A percentile compares a stretch with the other conserved stretches of the same genome.
phyloP scores from a whole-genome alignment of 2,113 vertebrate species.

The Pycnonotus jocosus region DNA sequence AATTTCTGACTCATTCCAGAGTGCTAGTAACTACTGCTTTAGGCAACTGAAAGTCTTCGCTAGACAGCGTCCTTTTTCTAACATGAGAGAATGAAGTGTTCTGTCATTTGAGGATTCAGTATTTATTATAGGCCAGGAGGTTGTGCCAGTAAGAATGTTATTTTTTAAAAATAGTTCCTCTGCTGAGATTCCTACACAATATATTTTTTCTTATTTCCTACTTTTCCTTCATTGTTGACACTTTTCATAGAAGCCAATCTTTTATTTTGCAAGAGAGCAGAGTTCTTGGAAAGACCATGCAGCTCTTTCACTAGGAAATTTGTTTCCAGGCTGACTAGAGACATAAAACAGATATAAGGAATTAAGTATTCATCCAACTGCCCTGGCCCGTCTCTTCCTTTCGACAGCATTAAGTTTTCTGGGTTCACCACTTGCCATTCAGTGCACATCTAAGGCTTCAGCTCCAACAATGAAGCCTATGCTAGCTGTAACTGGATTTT shows the following conservation, averaged over 20 bases:
- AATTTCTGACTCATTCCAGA: neutral
- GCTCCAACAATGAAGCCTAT: constrained; percentile 20
- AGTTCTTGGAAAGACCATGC: constrained; percentile 42
- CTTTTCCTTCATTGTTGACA: neutral
- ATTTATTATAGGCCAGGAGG: neutral
- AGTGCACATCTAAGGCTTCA: constrained; percentile 38
- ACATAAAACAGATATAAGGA: constrained; percentile 51
- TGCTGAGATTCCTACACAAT: neutral
- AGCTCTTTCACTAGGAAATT: constrained; percentile 34
- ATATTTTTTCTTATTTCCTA: neutral
- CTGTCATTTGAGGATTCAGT: neutral
- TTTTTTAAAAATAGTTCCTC: neutral
- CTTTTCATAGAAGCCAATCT: constrained; percentile 5
- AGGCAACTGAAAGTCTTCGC: neutral
- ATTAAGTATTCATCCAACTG: constrained; percentile 49
- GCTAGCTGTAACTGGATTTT: constrained; percentile 47
- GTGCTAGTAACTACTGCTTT: neutral
- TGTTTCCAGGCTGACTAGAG: constrained; percentile 18
- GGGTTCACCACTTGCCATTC: constrained; percentile 47
- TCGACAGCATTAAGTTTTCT: constrained; percentile 11
- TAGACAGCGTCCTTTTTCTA: neutral
- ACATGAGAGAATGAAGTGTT: neutral
- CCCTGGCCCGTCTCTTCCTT: neutral
- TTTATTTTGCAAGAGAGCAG: neutral
- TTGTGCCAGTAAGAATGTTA: neutral